These are phyloP conservation scores for Listronotus bonariensis DNA, from an alignment of 1,140 invertebrate genomes.

Conservation along the genomic window DNA sequence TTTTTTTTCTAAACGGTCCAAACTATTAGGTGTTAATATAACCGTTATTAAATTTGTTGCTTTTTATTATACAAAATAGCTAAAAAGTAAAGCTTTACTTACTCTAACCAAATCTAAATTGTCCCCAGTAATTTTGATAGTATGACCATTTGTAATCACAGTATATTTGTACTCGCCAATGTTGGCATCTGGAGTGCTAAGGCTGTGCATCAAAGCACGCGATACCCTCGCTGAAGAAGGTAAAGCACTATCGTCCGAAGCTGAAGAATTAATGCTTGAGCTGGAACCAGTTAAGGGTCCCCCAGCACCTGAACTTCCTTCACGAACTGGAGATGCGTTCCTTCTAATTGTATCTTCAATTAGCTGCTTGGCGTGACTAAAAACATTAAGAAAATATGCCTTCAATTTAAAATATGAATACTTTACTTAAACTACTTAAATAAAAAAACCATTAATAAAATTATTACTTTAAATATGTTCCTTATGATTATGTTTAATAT, in stretches of 20 bases:
- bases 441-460: no score
- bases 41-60: no score
- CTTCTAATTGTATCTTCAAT: slow-evolving; percentile 91
- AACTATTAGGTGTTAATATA: no score
- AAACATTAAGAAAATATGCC: slow-evolving; percentile 21
- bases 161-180: slow-evolving; percentile 86
- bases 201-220: slow-evolving; percentile 73
- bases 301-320: slow-evolving; percentile 57
- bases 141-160: slow-evolving; percentile 77
- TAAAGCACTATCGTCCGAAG: slow-evolving; percentile 70
- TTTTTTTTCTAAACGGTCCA: no score
- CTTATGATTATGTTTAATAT: no score
- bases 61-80: no score
- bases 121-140: slow-evolving; percentile 81
- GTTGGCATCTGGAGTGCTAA: slow-evolving; percentile 80
- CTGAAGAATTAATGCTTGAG: slow-evolving; percentile 72
- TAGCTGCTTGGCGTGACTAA: slow-evolving; percentile 83
- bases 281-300: slow-evolving; percentile 68
- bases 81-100: slow-evolving; percentile 49
- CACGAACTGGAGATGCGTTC: slow-evolving; percentile 85
- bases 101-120: slow-evolving; percentile 84
- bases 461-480: no score
- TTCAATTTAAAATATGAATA: not conserved
- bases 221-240: slow-evolving; percentile 53
- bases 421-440: no score